Base-by-base conservation (phyloP, 2,797 vertebrate species). In the Parauchenoglanis punctatus region DNA sequence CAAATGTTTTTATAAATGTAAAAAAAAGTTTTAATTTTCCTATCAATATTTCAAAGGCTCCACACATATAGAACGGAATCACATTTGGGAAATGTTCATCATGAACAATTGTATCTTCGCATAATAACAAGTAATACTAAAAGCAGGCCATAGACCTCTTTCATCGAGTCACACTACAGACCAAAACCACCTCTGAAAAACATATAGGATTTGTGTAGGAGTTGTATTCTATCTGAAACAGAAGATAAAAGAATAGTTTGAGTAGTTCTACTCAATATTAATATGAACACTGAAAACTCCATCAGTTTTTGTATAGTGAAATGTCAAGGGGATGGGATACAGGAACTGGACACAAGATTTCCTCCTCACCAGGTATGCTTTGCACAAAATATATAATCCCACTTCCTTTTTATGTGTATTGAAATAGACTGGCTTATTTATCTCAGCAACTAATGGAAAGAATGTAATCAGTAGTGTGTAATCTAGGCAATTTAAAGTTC, bases 161-260 rank as follows among this genome's bases (percentile, higher is more conserved):
- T 91, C 72, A 85, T 84, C 89, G 91, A 93, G 91, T 91, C 86
- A 87, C 81, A 89, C 92, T 90, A 93, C 3, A 56, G 76, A 20
- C 17, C 52, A 78, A 58, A 52, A 77, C 17, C 8, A 23, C 15
- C 8, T 58, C 76, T 56, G 52, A 35, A 58, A 56, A 92, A 91
- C 85, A 92, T 92, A 94, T 86, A 89, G 86, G 91, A 93, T 89
- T 93, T 76, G 77, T 87, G 75, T 91, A 89, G 91, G 87, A 89
- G 85, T 85, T 88, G 91, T 87, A 91, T 86, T 86, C 65, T 89
- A 91, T 18, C 35, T 52, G 1, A 59, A 52, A 40, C 31, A 17
- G 31, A 85, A 7, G 7, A 13, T 17, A 28, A 77, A 86, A 18
- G 12, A 49, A 80, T 58, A 65, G 72, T 25, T 65, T 40, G 31